Conservation (phyloP, 1,140 invertebrate species). For the Drosophila dunni region DNA sequence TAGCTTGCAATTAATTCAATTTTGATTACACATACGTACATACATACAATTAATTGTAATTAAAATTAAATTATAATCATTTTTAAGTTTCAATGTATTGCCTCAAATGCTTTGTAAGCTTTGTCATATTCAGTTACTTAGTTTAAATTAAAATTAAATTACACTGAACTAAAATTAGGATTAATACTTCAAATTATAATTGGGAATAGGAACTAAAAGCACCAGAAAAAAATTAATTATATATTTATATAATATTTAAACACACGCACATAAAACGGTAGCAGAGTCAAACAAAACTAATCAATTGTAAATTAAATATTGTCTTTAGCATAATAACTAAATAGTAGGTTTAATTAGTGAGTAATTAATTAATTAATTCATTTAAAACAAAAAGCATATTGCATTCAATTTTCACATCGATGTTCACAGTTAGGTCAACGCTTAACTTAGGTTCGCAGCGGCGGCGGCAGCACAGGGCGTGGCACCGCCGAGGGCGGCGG, state of each 20-base stretch:
- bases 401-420: slow-evolving; percentile 64
- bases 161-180: slow-evolving; percentile 25
- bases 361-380: slow-evolving; percentile 17
- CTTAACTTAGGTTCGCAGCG: slow-evolving; percentile 53
- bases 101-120: slow-evolving; percentile 83
- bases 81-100: slow-evolving; percentile 58
- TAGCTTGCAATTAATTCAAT: slow-evolving; percentile 43
- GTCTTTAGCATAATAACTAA: slow-evolving; percentile 43
- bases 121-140: slow-evolving; percentile 77
- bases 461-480: slow-evolving; percentile 39
- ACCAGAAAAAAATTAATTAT: slow-evolving; percentile 62
- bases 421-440: slow-evolving; percentile 46
- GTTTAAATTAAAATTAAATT: slow-evolving; percentile 24
- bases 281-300: slow-evolving; percentile 8
- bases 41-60: slow-evolving; percentile 39
- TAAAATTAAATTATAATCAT: slow-evolving; percentile 34
- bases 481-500: slow-evolving; percentile 26
- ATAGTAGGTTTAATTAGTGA: slow-evolving; percentile 22
- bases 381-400: slow-evolving; percentile 55
- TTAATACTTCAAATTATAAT: slow-evolving; percentile 53
- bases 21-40: slow-evolving; percentile 57
- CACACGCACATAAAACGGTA: slow-evolving; percentile 11
- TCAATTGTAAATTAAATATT: slow-evolving; percentile 43
- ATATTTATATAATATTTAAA: slow-evolving; percentile 30
- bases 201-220: slow-evolving; percentile 78